A percentile compares a stretch with the other conserved stretches of the same genome.
These are phyloP conservation scores for Thymelicus acteon DNA, from an alignment of 2,888 invertebrate species.

Conservation along the genomic window DNA sequence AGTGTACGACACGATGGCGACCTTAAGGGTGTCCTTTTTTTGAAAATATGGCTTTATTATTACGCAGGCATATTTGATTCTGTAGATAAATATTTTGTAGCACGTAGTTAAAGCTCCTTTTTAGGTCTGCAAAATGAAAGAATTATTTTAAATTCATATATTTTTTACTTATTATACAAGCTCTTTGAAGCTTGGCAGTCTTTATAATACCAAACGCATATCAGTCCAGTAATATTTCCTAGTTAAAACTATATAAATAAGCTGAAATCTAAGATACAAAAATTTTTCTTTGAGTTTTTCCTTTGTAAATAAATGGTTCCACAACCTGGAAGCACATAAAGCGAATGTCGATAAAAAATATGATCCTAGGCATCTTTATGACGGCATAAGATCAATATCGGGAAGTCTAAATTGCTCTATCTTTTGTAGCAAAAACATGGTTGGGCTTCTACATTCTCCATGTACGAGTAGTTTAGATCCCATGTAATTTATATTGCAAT, in stretches of 20 bases:
- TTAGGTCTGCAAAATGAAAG: background rate
- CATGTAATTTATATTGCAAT: constrained; percentile 59
- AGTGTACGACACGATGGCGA: constrained; percentile 57
- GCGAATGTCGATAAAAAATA: constrained; percentile 30
- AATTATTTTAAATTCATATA: constrained; percentile 1
- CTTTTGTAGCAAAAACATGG: constrained; percentile 56
- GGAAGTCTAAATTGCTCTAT: constrained; percentile 45
- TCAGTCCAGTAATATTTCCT: too few species aligned
- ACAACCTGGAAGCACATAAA: constrained; percentile 14
- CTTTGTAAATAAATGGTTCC: constrained; percentile 9
- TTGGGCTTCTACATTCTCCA: constrained; percentile 65
- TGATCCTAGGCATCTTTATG: constrained; percentile 35
- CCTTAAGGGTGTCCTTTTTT: constrained; percentile 24
- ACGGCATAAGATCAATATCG: constrained; percentile 42
- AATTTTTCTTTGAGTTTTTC: background rate
- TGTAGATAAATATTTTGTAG: background rate
- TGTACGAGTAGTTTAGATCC: constrained; percentile 54
- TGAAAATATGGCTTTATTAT: constrained; percentile 29
- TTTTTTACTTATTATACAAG: background rate
- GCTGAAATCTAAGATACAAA: too few species aligned
- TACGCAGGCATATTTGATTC: constrained; percentile 23
- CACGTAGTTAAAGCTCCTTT: background rate
- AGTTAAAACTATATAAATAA: too few species aligned
- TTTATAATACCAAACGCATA: too few species aligned
- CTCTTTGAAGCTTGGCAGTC: too few species aligned